A percentile compares a stretch with the other conserved stretches of the same genome.
These are phyloP conservation scores for Clinocottus analis DNA, from an alignment of 2,113 vertebrate species.

Conservation along the genomic window DNA sequence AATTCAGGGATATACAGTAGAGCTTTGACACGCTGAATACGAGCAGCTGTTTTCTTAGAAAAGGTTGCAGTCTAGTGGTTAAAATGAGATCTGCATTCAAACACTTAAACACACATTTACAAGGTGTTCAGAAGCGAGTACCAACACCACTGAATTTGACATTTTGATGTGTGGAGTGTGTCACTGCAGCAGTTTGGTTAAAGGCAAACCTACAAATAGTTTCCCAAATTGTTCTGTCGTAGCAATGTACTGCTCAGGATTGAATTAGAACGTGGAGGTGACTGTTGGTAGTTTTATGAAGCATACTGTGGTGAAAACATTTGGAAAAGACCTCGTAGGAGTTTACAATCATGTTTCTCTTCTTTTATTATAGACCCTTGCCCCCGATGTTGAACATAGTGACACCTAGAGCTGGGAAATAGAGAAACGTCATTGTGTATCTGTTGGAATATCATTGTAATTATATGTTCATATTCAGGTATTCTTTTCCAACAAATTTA, in stretches of 20 bases:
- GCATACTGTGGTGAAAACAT: slow-evolving; percentile 9
- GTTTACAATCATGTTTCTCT: slow-evolving; percentile 34
- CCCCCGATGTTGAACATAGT: slow-evolving; percentile 23
- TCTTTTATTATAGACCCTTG: slow-evolving; percentile 12
- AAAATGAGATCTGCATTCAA: slow-evolving; percentile 44
- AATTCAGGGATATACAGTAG: slow-evolving; percentile 66
- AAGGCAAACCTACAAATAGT: background rate
- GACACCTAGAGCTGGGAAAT: slow-evolving; percentile 25
- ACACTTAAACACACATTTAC: slow-evolving; percentile 34
- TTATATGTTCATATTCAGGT: slow-evolving; percentile 2
- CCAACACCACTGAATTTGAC: slow-evolving; percentile 25
- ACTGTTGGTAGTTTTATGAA: slow-evolving; percentile 24
- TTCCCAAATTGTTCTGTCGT: background rate
- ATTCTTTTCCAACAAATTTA: slow-evolving; percentile 4
- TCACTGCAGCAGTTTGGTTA: slow-evolving; percentile 21
- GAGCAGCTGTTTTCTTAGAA: slow-evolving; percentile 35
- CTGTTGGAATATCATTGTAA: background rate
- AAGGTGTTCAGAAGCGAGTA: slow-evolving; percentile 24
- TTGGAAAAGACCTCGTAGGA: slow-evolving; percentile 33
- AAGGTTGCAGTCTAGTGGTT: slow-evolving; percentile 63
- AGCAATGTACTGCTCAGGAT: slow-evolving; percentile 8
- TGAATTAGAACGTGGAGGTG: slow-evolving; percentile 21
- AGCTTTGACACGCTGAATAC: slow-evolving; percentile 41
- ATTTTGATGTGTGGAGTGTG: slow-evolving; percentile 18
- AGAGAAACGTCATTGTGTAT: slow-evolving; percentile 33